Evolutionary conservation across 2,113 vertebrate species (phyloP).

Genomic region (Axis porcinus): DNA sequence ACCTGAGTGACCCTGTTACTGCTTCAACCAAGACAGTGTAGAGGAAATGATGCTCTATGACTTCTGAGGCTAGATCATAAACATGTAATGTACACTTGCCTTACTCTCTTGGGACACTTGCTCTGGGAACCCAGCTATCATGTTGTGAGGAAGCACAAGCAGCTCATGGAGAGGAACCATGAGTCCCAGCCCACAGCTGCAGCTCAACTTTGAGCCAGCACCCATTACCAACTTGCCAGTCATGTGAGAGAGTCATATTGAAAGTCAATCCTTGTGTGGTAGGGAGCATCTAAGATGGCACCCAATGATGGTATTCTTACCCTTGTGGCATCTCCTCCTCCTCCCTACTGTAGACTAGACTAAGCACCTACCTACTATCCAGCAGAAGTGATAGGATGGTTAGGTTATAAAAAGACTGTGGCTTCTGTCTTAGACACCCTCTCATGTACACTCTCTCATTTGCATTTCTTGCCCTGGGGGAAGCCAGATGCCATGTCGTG

Average conservation of each 20-base stretch:
- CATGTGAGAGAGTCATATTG: not conserved
- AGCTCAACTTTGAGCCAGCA: not conserved
- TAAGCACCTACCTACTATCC: not conserved
- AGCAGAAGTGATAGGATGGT: not conserved
- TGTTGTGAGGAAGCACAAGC: not conserved
- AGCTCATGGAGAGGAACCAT: not conserved
- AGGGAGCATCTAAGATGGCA: not conserved
- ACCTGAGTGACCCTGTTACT: not conserved
- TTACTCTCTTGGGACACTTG: not conserved
- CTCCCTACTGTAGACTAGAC: not conserved
- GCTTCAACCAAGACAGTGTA: not conserved
- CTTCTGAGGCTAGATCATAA: not conserved
- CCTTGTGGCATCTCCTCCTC: not conserved
- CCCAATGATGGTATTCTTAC: not conserved
- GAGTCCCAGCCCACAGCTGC: not conserved
- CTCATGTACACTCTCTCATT: not conserved
- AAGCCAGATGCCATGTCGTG: not conserved
- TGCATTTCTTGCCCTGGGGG: not conserved
- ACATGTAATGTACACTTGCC: not conserved
- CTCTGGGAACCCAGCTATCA: not conserved
- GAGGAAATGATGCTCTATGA: not conserved
- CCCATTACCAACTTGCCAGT: not conserved
- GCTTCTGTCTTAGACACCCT: not conserved
- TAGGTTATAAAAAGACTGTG: not conserved
- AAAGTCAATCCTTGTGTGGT: not conserved